Conservation (phyloP, 2,888 invertebrate genomes). For the Andrena bicolor region DNA sequence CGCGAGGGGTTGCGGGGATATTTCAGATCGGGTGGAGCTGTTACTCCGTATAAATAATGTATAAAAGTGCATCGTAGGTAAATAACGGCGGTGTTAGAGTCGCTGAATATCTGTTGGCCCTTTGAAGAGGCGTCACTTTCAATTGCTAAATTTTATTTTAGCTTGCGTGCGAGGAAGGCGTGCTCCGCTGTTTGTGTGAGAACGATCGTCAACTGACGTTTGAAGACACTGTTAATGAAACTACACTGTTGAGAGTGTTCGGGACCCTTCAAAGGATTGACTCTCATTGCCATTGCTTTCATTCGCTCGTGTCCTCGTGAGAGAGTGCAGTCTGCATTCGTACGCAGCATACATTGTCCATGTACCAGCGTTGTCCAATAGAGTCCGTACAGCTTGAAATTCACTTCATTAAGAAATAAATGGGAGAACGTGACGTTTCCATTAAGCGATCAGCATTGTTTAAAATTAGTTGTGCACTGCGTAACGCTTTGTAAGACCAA, state of each 20-base stretch:
- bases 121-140: conserved; percentile 15
- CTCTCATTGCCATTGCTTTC: conserved; percentile 33
- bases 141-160: conserved; percentile 5
- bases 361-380: conserved; percentile 30
- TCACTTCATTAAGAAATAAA: background rate
- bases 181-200: background rate
- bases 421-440: too few relatives aligned
- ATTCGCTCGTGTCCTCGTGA: conserved; percentile 60
- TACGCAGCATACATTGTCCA: conserved; percentile 19
- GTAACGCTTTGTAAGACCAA: background rate
- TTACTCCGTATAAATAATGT: conserved; percentile 43
- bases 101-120: conserved; percentile 8
- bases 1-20: background rate
- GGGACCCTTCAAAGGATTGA: conserved; percentile 19
- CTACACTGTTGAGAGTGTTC: background rate
- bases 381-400: background rate
- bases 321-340: conserved; percentile 50
- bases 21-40: background rate
- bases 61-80: conserved; percentile 21
- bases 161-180: too few relatives aligned
- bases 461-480: background rate
- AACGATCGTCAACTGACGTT: background rate
- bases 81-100: conserved; percentile 18
- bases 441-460: background rate
- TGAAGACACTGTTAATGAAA: conserved; percentile 8